These are phyloP conservation scores for Goniozus legneri DNA, from an alignment of 1,140 invertebrate genomes.

Conservation along the genomic window DNA sequence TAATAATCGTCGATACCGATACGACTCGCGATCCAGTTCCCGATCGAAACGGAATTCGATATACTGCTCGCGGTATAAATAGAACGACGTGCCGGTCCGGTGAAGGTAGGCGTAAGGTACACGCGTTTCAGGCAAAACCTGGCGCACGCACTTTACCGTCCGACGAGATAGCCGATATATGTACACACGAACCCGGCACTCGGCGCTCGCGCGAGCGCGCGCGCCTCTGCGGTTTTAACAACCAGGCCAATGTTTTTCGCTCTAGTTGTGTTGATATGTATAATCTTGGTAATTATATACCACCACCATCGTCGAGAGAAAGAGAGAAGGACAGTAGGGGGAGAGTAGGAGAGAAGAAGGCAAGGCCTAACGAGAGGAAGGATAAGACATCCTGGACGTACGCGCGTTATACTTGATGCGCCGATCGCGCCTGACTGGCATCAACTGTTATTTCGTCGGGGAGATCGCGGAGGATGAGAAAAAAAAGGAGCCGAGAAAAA, in stretches of 20 bases:
- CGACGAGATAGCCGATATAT: conserved; percentile 24
- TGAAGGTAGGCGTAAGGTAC: too few relatives aligned
- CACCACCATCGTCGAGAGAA: conserved; percentile 17
- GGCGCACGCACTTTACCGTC: conserved; percentile 14
- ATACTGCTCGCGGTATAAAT: conserved; percentile 23
- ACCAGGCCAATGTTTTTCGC: conserved; percentile 44
- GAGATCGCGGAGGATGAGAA: too few relatives aligned
- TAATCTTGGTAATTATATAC: conserved; percentile 47
- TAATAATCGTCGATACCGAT: too few relatives aligned
- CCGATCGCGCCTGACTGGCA: conserved; percentile 39
- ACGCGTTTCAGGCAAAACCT: too few relatives aligned
- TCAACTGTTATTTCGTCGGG: conserved; percentile 36
- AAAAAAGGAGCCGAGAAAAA: too few relatives aligned
- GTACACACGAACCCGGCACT: too few relatives aligned
- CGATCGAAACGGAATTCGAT: conserved; percentile 26
- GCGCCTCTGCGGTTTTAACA: conserved; percentile 28
- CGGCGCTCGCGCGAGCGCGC: background rate
- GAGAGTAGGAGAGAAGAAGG: too few relatives aligned
- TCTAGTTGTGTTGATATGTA: conserved; percentile 48
- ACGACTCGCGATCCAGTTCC: conserved; percentile 24
- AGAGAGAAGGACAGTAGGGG: too few relatives aligned
- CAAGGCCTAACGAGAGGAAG: too few relatives aligned
- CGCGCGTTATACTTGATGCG: conserved; percentile 27
- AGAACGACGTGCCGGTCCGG: too few relatives aligned
- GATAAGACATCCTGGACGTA: too few relatives aligned